Evolutionary conservation across 2,113 vertebrate species (phyloP), one percentile per base, ranked within the genome.

Genomic region (Pteropus alecto): DNA sequence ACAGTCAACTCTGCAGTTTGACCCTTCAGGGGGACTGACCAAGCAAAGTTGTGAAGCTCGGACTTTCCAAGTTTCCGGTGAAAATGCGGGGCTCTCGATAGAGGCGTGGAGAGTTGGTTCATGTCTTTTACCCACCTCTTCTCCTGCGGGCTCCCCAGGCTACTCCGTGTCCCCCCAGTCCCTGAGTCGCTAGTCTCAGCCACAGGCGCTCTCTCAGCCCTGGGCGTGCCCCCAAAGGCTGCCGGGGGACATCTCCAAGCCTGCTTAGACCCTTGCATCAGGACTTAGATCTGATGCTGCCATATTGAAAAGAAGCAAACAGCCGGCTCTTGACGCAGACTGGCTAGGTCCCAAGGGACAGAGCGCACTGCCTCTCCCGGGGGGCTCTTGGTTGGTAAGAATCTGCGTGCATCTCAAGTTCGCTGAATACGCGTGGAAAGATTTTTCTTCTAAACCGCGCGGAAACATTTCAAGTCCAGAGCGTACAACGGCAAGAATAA

Each of bases 301-400:
- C 97, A 98, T 98, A 94, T 97, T 97, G 96, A 92, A 96, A 92
- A 67, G 88, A 92, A 87, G 78, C 58, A 81, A 95, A 33, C 65
- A 68, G 92, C 87, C 48, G 38, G 71, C 61, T 85, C 94, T 91
- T 93, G 87, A 95, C 94, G 92, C 98, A 96, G 63, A 81, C 89
- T 28, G 13, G 46, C 61, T 6, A 67, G 56, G 91, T 93, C 83
- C 90, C 63, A 14, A 67, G 70, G 78, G 65, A 71, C 35, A 0
- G 70, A 86, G 54, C 41, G 41, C 96, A 46, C 77, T 33, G 33
- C 82, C 77, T 74, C 76, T 95, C 83, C 85, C 28, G 3, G 60
- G 19, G 19, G 46, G 41, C 24, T 19, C 89, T 60, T 19, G 18
- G 41, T 22, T 24, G 48, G n/a, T 12, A 18, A 26, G 16, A 96